phyloP scores from a whole-genome alignment of 2,113 vertebrate genomes.

The Falco punctatus region DNA sequence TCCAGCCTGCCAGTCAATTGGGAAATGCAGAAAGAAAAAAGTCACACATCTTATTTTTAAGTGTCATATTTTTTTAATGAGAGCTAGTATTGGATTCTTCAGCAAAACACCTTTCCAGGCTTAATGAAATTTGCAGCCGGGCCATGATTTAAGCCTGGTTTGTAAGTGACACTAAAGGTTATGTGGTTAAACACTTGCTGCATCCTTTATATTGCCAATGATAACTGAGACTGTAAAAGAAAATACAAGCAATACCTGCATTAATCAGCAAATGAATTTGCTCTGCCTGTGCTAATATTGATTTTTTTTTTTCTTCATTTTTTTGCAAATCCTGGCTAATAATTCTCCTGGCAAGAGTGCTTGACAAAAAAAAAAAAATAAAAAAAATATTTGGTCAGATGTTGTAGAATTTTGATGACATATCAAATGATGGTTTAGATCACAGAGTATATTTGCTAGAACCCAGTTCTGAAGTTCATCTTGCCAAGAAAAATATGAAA shows the following conservation, averaged over 20 bases:
- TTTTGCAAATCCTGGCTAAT: not conserved
- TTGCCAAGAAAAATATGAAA: slow-evolving; percentile 18
- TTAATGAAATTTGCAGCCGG: not conserved
- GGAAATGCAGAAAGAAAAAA: not conserved
- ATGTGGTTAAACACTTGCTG: not conserved
- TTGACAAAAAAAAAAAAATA: not conserved
- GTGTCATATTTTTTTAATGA: not conserved
- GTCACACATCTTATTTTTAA: not conserved
- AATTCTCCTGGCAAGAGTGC: not conserved
- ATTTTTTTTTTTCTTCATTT: not conserved
- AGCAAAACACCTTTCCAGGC: not conserved
- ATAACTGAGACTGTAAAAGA: not conserved
- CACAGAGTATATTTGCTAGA: not conserved
- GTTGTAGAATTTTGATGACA: not conserved
- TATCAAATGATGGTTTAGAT: not conserved
- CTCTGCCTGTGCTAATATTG: slow-evolving; percentile 27
- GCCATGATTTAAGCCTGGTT: not conserved
- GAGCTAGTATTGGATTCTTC: not conserved
- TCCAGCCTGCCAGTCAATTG: not conserved
- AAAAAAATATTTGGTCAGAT: slow-evolving; percentile 14
- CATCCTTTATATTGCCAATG: not conserved
- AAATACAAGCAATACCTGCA: not conserved
- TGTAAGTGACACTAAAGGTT: not conserved
- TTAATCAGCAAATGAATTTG: not conserved
- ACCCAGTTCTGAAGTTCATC: not conserved